Conservation (phyloP, 1,140 invertebrate species). For the Drosophila trapezifrons region DNA sequence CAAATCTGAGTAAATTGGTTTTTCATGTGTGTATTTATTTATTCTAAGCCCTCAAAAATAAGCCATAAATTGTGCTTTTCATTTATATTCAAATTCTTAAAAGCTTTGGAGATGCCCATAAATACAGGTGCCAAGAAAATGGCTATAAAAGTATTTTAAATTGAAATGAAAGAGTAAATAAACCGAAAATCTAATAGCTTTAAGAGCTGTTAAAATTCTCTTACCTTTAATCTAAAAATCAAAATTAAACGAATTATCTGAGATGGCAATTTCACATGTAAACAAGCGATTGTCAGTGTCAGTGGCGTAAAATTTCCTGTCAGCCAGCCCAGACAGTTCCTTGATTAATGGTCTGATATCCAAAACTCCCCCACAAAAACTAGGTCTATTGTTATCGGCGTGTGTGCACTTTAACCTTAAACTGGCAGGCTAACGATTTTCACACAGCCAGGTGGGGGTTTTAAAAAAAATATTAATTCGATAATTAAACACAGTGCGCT, state of each 20-base stretch:
- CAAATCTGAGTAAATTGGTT: slow-evolving; percentile 35
- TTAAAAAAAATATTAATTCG: slow-evolving; percentile 59
- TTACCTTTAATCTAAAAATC: not conserved
- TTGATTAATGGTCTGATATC: slow-evolving; percentile 12
- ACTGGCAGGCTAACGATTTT: slow-evolving; percentile 19
- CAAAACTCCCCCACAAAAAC: slow-evolving; percentile 13
- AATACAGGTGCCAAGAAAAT: not conserved
- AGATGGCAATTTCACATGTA: not conserved
- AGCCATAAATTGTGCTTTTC: slow-evolving; percentile 17
- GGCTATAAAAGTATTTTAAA: not conserved
- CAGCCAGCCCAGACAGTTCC: not conserved
- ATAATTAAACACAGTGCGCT: slow-evolving; percentile 73
- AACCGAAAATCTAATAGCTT: not conserved
- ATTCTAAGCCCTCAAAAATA: slow-evolving; percentile 10
- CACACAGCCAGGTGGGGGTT: slow-evolving; percentile 6
- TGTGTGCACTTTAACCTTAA: slow-evolving; percentile 35
- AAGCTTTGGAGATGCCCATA: not conserved
- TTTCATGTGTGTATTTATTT: slow-evolving; percentile 8
- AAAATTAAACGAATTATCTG: not conserved
- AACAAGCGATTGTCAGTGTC: slow-evolving; percentile 22
- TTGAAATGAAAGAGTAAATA: not conserved
- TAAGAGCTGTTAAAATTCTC: not conserved
- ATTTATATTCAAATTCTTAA: not conserved
- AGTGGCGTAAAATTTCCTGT: slow-evolving; percentile 5
- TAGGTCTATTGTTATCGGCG: slow-evolving; percentile 12